Evolutionary conservation across 2,888 invertebrate species (phyloP).

Genomic region (Argynnis bischoffii): DNA sequence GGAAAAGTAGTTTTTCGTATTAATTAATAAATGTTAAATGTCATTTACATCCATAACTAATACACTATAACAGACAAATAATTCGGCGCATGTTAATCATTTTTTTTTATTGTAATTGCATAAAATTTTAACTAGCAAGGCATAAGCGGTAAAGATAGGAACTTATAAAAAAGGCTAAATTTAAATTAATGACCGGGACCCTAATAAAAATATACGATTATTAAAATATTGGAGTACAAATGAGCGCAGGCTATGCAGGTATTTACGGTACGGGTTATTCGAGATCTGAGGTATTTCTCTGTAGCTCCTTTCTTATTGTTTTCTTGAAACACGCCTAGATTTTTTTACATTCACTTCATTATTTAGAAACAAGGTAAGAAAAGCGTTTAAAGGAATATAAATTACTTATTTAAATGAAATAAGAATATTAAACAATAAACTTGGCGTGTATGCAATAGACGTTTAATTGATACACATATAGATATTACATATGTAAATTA

Average conservation of each 20-base stretch:
- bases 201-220: conserved; percentile 73
- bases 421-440: too few species aligned
- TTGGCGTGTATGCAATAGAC: too few species aligned
- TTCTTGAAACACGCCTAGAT: not conserved
- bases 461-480: too few species aligned
- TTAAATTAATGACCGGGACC: not conserved
- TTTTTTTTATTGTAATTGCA: too few species aligned
- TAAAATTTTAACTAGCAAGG: not conserved
- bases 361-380: not conserved
- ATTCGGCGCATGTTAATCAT: too few species aligned
- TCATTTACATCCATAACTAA: too few species aligned
- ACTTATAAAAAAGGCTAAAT: conserved; percentile 40
- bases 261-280: conserved; percentile 55
- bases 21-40: too few species aligned
- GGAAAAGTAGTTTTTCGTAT: too few species aligned
- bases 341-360: not conserved
- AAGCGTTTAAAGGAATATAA: not conserved
- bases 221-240: conserved; percentile 77
- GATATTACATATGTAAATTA: too few species aligned
- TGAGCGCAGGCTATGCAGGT: conserved; percentile 29
- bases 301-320: conserved; percentile 2
- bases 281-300: conserved; percentile 12
- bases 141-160: not conserved
- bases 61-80: too few species aligned
- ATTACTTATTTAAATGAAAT: not conserved